Percentiles rank a stretch among this genome's conserved stretches.
phyloP scores from a whole-genome alignment of 1,140 invertebrate genomes.

The Apis cerana region DNA sequence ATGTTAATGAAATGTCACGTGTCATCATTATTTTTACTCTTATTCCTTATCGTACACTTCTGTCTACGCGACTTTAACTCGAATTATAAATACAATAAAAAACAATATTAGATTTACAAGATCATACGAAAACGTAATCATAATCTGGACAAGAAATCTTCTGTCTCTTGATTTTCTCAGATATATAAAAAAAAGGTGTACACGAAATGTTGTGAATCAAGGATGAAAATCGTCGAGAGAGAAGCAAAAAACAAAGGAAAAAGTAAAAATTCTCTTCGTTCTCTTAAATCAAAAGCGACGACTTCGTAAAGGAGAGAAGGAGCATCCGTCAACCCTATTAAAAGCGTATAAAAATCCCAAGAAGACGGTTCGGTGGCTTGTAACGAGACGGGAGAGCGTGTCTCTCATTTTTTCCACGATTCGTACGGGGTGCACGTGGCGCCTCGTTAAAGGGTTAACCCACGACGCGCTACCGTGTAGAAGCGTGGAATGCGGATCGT shows the following conservation, averaged over 20 bases:
- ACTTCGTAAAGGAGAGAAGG: too few species aligned
- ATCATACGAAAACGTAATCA: too few species aligned
- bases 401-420: constrained; percentile 14
- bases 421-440: constrained; percentile 37
- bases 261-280: too few species aligned
- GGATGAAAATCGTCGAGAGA: too few species aligned
- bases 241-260: background rate
- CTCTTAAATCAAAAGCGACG: too few species aligned
- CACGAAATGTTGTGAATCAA: too few species aligned
- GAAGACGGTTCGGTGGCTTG: background rate
- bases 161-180: too few species aligned
- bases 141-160: too few species aligned
- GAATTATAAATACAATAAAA: background rate
- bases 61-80: background rate
- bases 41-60: background rate
- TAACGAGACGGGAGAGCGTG: constrained; percentile 16
- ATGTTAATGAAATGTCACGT: background rate
- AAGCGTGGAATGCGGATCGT: constrained; percentile 56
- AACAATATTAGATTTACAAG: background rate
- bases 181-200: too few species aligned
- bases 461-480: constrained; percentile 53
- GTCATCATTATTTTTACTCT: background rate
- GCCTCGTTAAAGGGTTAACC: constrained; percentile 49
- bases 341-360: constrained; percentile 34
- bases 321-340: constrained; percentile 1